Evolutionary conservation across 2,113 vertebrate genomes (phyloP).

Genomic region (Tonatia bakeri): DNA sequence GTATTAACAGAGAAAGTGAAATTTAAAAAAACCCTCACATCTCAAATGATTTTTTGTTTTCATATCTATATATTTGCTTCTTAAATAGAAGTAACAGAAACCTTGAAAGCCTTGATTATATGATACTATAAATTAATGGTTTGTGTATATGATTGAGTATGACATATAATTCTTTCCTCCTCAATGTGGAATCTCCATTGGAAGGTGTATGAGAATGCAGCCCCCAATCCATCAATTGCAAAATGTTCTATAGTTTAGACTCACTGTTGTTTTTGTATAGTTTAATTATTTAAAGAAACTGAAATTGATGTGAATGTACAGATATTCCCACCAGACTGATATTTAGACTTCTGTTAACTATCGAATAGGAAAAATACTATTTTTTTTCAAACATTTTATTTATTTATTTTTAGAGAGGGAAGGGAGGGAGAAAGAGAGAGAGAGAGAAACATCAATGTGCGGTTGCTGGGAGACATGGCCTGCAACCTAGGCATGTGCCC

Average conservation of each 20-base stretch:
- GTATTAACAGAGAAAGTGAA: slow-evolving; percentile 15
- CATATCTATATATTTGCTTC: not conserved
- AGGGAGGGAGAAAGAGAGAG: no score
- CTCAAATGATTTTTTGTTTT: not conserved
- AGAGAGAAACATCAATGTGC: no score
- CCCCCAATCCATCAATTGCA: not conserved
- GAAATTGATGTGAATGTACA: not conserved
- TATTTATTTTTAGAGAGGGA: no score
- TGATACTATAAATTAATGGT: not conserved
- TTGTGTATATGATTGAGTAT: not conserved
- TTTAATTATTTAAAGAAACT: not conserved
- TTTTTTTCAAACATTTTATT: no score
- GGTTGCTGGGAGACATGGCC: no score
- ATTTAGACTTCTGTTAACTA: not conserved
- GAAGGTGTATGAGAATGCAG: not conserved
- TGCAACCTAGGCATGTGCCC: no score
- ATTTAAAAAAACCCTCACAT: not conserved
- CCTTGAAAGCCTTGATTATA: no score
- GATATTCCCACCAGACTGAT: not conserved
- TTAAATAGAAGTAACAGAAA: no score
- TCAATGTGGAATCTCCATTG: not conserved
- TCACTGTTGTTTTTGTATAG: not conserved
- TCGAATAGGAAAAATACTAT: not conserved
- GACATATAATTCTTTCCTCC: not conserved
- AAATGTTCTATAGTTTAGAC: not conserved